Evolutionary conservation across 2,797 vertebrate genomes (phyloP), one percentile per base, ranked within the genome.

Genomic region (Eupleurogrammus muticus): DNA sequence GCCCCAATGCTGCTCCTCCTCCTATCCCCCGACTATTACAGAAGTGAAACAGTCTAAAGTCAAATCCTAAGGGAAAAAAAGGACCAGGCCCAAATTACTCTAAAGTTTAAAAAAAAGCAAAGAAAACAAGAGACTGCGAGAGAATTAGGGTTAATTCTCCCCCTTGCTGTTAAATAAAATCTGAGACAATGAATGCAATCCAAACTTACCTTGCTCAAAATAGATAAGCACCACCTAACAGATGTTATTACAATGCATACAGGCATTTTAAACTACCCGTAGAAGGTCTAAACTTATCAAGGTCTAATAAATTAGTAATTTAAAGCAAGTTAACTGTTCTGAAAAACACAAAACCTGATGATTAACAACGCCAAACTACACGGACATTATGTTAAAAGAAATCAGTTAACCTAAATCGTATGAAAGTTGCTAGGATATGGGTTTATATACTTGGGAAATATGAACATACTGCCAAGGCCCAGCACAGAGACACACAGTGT

Each of bases 1-100:
- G 74, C 79, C 68, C 54, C 72, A 44, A 53, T 80, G 82, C 88
- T 89, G 90, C 88, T 90, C 86, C 71, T 82, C 81, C 74, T 79
- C 69, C 83, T 66, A 77, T 84, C 72, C 81, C 53, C 24, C 57
- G 54, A 83, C 77, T 80, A 85, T 83, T 86, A 79, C 80, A 73
- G 63, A 80, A 61, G 69, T 57, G 80, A 85, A 84, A 89, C 79
- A 80, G 64, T 82, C 71, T 70, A 57, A 80, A 69, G 70, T 71
- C 67, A 78, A 65, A 85, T 69, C 34, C 60, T 77, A 42, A 58
- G 60, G 52, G 13, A 7, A 35, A 73, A 73, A 35, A 56, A 32
- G 67, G n/a, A n/a, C n/a, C 42, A 60, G 7, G n/a, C n/a, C 56
- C 54, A 61, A 32, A 85, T 64, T 63, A 76, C 54, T 79, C 32